Percentiles rank a stretch among this genome's conserved stretches.
Conservation (phyloP, 2,113 vertebrate species). For the Anarhynchus alexandrinus region DNA sequence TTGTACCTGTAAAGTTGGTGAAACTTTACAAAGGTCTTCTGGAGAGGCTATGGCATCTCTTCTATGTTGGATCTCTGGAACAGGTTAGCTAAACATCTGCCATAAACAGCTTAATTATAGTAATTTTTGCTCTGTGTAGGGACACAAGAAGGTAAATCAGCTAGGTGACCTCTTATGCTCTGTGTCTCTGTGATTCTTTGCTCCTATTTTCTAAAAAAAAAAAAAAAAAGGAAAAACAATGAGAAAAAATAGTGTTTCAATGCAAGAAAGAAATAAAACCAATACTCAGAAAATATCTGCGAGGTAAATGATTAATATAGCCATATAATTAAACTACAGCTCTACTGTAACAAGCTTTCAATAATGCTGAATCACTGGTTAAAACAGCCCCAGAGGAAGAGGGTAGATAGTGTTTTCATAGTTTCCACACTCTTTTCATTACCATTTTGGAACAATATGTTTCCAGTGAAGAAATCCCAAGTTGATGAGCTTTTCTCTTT, state of each 20-base stretch:
- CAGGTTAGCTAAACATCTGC: neutral
- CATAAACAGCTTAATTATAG: neutral
- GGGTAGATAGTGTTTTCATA: neutral
- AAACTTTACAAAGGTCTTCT: neutral
- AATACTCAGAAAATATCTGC: neutral
- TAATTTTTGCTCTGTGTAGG: neutral
- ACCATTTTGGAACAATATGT: neutral
- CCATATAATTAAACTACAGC: neutral
- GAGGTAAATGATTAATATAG: neutral
- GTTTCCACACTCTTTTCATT: neutral
- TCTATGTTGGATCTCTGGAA: neutral
- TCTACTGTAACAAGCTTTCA: neutral
- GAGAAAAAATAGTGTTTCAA: neutral
- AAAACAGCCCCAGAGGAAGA: neutral
- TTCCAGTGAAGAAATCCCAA: neutral
- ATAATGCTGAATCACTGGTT: neutral
- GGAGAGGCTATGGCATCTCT: neutral
- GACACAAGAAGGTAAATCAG: neutral
- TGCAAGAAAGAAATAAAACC: neutral
- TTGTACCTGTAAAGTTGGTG: neutral
- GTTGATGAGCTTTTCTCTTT: neutral
- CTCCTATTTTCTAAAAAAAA: neutral
- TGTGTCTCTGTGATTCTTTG: neutral
- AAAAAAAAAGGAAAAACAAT: too few species aligned
- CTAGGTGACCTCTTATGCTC: neutral